phyloP scores from a whole-genome alignment of 2,113 vertebrate species.

The Cisticola juncidis region DNA sequence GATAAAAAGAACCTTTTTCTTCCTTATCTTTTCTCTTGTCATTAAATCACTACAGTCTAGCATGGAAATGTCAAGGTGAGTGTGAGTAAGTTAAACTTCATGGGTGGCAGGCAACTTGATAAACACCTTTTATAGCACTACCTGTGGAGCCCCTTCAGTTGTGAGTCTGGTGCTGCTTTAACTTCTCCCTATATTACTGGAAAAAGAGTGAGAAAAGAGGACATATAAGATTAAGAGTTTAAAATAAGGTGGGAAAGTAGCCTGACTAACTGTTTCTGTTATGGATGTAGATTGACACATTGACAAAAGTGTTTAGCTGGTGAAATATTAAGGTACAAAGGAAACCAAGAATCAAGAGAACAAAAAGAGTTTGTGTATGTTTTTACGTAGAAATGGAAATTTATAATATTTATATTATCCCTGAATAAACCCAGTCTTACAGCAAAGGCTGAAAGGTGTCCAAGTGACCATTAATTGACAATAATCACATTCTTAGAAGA shows the following conservation, averaged over 20 bases:
- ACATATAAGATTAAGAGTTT: not conserved
- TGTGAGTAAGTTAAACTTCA: not conserved
- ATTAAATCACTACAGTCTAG: not conserved
- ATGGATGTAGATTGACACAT: not conserved
- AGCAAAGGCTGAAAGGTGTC: not conserved
- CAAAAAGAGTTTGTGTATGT: not conserved
- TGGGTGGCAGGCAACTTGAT: fast-evolving
- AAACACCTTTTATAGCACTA: not conserved
- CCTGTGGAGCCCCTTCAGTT: not conserved
- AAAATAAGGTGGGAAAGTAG: not conserved
- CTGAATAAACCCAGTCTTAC: not conserved
- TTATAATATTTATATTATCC: not conserved
- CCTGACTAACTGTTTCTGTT: not conserved
- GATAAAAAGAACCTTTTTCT: not conserved
- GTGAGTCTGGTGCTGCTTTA: not conserved
- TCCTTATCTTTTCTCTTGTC: not conserved
- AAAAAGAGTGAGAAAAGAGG: not conserved
- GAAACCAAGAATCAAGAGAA: not conserved
- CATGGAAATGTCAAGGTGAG: not conserved
- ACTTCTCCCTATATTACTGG: not conserved
- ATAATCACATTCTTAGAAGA: not conserved
- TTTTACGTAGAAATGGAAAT: not conserved
- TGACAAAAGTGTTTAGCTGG: not conserved
- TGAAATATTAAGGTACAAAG: not conserved
- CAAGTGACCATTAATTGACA: not conserved